phyloP scores from a whole-genome alignment of 1,140 invertebrate genomes.

The Aphelinus atriplicis region DNA sequence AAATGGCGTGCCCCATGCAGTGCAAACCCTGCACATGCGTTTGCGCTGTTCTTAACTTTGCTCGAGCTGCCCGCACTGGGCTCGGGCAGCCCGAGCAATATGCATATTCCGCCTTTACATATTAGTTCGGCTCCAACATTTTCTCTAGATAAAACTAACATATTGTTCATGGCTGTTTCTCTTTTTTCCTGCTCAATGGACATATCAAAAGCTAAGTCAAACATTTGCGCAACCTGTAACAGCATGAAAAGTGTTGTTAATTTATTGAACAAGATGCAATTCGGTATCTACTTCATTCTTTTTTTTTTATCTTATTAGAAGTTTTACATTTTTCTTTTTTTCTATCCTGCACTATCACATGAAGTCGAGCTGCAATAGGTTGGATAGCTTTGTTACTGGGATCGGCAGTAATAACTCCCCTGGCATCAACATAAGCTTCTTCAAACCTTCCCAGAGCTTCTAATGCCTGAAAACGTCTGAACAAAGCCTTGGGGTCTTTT shows the following conservation, averaged over 20 bases:
- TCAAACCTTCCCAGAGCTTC: conserved; percentile 84
- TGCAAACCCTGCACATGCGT: no score
- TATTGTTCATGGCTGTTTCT: conserved; percentile 88
- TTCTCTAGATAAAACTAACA: conserved; percentile 91
- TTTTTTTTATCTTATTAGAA: conserved; percentile 73
- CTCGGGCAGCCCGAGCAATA: no score
- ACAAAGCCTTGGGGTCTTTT: conserved; percentile 96
- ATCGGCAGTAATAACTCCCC: conserved; percentile 83
- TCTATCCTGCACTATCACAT: conserved; percentile 82
- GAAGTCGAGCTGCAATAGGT: conserved; percentile 76
- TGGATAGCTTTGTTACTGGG: conserved; percentile 88
- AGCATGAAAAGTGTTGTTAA: conserved; percentile 6
- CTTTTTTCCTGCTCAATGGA: conserved; percentile 77
- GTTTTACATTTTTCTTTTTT: conserved; percentile 75
- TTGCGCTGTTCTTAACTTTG: no score
- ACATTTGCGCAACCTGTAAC: conserved; percentile 73
- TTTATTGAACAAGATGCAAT: no score
- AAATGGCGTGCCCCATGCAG: no score
- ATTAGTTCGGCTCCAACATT: conserved; percentile 82
- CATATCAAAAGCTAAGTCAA: conserved; percentile 79
- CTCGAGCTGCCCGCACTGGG: no score
- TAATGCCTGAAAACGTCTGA: conserved; percentile 88
- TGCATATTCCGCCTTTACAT: conserved; percentile 70
- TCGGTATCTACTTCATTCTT: no score
- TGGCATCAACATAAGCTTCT: conserved; percentile 94